Evolutionary conservation across 2,888 invertebrate genomes (phyloP), one percentile per base, ranked within the genome.

Genomic region (Trissolcus brochymenae): DNA sequence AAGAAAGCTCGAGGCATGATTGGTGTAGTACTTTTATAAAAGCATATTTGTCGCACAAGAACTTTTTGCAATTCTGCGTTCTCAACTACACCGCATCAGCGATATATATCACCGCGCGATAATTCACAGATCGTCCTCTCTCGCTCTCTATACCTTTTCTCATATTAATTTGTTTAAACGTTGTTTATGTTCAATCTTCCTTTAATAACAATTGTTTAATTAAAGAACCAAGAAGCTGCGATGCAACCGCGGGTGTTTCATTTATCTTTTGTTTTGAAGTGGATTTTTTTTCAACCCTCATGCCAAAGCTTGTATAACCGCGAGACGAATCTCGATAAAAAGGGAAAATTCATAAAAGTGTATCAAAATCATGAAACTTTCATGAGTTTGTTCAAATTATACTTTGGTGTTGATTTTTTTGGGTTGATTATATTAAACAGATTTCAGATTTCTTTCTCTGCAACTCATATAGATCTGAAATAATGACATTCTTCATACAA

Each of bases 1-100:
- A 86, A 81, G 83, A 84, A 82, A 80, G 84, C 83, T 85, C 82
- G 81, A 81, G 85, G 87, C 87, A 88, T 88, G 87, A 79, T 79
- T 83, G 80, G 80, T 82, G 84, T 84, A 83, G 82, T 83, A 81
- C 81, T 81, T 82, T 79, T 77, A 80, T 59, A 56, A 83, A 83
- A 82, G 84, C 83, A 80, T 82, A 78, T 74, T 79, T 82, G 81
- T 65, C 81, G 84, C 85, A 85, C 85, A 79, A 57, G 62, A 76
- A 65, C 70, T 72, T 77, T 73, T 77, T 66, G 77, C 73, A 77
- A 73, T 77, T 73, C 57, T 60, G 71, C 74, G 67, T 70, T 70
- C 66, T 75, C 68, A 59, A 78, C 66, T 71, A 75, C 78, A 78
- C 78, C 64, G 75, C 78, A 60, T 72, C 78, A 68, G 64, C 64